Evolutionary conservation across 2,797 vertebrate species (phyloP).

Genomic region (Muraenolepis orangiensis): DNA sequence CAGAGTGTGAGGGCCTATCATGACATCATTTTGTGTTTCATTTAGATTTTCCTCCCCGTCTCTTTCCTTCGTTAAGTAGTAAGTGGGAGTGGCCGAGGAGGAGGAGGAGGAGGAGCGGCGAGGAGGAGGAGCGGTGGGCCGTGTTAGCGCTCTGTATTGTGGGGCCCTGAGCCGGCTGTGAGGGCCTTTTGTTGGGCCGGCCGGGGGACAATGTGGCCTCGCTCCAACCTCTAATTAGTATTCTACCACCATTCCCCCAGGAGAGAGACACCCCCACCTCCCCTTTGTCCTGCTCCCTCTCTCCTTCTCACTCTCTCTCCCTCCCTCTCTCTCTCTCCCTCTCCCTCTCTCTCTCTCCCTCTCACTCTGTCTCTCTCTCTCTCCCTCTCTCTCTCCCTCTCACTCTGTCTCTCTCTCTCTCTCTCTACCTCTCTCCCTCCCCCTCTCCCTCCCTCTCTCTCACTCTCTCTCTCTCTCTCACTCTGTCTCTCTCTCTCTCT

Average conservation of each 20-base stretch:
- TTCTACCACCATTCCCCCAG: constrained; percentile 70
- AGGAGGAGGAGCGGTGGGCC: constrained; percentile 40
- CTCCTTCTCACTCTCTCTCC: constrained; percentile 11
- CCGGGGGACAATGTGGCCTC: constrained; percentile 59
- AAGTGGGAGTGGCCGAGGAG: constrained; percentile 55
- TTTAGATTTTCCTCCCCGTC: constrained; percentile 24
- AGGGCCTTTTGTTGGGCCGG: constrained; percentile 71
- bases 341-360: constrained; percentile 7
- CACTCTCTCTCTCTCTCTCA: constrained; percentile 12
- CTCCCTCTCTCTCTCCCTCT: constrained; percentile 16
- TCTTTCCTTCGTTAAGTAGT: constrained; percentile 34
- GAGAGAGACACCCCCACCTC: constrained; percentile 62
- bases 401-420: constrained; percentile 14
- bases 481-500: constrained; percentile 17
- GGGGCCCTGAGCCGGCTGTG: constrained; percentile 62
- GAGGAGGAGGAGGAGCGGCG: constrained; percentile 57
- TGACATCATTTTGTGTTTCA: constrained; percentile 43
- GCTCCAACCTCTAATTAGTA: constrained; percentile 75
- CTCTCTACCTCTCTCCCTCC: constrained; percentile 10
- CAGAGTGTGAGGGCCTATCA: constrained; percentile 16
- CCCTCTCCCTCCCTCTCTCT: constrained; percentile 13
- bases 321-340: constrained; percentile 17
- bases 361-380: constrained; percentile 13
- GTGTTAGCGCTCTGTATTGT: too few relatives aligned
- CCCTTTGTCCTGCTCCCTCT: constrained; percentile 56